phyloP scores from a whole-genome alignment of 1,140 invertebrate species.

The Aporrectodea caliginosa region DNA sequence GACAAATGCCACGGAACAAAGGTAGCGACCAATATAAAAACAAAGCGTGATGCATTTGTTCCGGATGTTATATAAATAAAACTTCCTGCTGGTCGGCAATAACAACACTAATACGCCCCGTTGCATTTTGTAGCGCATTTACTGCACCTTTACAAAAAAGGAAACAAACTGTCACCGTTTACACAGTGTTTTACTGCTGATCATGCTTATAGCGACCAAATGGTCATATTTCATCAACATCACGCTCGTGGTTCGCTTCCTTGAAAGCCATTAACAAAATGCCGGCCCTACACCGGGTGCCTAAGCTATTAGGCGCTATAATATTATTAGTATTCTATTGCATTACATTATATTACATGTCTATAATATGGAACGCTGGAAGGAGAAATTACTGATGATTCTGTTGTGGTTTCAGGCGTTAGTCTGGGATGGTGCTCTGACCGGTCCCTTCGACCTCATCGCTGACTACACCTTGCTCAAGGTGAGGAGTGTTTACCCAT shows the following conservation, averaged over 20 bases:
- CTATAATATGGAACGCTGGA: not conserved
- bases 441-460: constrained; percentile 79
- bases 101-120: not conserved
- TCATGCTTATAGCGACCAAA: too few species aligned
- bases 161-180: too few species aligned
- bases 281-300: too few species aligned
- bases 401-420: constrained; percentile 63
- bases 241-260: not conserved
- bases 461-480: constrained; percentile 75
- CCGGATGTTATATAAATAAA: not conserved
- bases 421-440: constrained; percentile 84
- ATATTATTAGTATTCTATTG: not conserved
- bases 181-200: too few species aligned
- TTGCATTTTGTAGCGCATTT: not conserved
- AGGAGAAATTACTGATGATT: too few species aligned
- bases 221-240: too few species aligned
- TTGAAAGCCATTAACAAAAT: not conserved
- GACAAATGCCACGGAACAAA: not conserved
- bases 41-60: not conserved
- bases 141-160: not conserved
- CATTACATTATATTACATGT: not conserved
- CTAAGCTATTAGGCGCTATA: not conserved
- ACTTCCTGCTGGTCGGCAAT: not conserved
- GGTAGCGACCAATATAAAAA: not conserved
- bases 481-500: too few species aligned